Conservation (phyloP, 2,797 vertebrate species). For the Clamator glandarius region DNA sequence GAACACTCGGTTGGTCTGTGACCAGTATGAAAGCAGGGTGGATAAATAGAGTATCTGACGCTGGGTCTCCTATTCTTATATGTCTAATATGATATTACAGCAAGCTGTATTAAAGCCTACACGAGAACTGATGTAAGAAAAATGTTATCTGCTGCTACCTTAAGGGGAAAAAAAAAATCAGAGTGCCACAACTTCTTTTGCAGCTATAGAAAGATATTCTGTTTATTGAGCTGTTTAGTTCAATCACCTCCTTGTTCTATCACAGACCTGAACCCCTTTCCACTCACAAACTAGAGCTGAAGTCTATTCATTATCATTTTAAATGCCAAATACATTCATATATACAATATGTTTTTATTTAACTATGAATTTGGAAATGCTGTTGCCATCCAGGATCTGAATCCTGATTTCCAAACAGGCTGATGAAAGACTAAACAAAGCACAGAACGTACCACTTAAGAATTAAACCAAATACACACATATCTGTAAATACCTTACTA, state of each 20-base stretch:
- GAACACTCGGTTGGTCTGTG: neutral
- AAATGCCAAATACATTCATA: neutral
- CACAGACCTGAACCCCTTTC: neutral
- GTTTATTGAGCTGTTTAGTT: neutral
- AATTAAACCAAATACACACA: neutral
- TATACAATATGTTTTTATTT: neutral
- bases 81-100: rapidly evolving
- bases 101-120: neutral
- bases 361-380: neutral
- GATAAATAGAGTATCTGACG: neutral
- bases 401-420: neutral
- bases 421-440: neutral
- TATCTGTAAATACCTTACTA: neutral
- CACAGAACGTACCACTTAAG: neutral
- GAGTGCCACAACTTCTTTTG: neutral
- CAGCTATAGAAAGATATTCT: neutral
- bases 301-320: neutral
- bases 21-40: neutral
- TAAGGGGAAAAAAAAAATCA: neutral
- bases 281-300: neutral
- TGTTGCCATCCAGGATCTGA: neutral
- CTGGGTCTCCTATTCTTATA: neutral
- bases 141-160: neutral
- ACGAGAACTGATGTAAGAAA: neutral
- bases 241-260: neutral